Conservation (phyloP, 2,113 vertebrate species). For the Seriola aureovittata region DNA sequence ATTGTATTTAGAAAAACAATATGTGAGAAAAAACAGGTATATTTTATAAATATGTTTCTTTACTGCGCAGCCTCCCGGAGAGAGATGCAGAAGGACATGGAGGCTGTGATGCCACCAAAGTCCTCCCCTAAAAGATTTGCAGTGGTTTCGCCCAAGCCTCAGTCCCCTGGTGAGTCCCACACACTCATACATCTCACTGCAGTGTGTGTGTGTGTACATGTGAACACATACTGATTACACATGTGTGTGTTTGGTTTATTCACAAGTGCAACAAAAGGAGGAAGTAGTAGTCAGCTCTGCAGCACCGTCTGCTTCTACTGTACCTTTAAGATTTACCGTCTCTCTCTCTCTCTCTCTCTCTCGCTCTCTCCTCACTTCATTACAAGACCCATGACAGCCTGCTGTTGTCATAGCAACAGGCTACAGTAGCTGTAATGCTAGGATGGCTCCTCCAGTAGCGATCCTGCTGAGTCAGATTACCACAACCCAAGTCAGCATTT, state of each 20-base stretch:
- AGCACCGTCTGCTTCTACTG: slow-evolving; percentile 15
- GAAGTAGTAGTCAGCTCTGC: neutral
- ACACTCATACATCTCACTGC: neutral
- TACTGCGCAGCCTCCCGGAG: slow-evolving; percentile 84
- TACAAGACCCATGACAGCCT: slow-evolving; percentile 47
- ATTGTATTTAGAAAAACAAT: neutral
- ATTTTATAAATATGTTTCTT: neutral
- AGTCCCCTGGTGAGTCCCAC: slow-evolving; percentile 89
- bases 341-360: neutral
- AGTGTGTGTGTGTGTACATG: neutral
- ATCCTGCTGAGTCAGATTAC: slow-evolving; percentile 56
- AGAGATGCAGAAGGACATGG: slow-evolving; percentile 88
- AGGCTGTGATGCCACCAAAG: slow-evolving; percentile 76
- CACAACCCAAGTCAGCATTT: slow-evolving; percentile 40
- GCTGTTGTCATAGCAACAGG: slow-evolving; percentile 80
- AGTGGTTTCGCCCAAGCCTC: slow-evolving; percentile 87
- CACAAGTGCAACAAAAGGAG: neutral
- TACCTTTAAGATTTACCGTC: slow-evolving; percentile 39
- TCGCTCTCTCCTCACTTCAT: slow-evolving; percentile 37
- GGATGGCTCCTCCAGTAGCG: slow-evolving; percentile 10
- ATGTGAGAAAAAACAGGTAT: neutral
- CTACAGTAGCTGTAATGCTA: slow-evolving; percentile 37
- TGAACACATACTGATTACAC: neutral
- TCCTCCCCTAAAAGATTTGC: slow-evolving; percentile 90
- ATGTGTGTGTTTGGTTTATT: neutral